Conservation (phyloP, 2,888 invertebrate species). For the Endomychus coccineus region DNA sequence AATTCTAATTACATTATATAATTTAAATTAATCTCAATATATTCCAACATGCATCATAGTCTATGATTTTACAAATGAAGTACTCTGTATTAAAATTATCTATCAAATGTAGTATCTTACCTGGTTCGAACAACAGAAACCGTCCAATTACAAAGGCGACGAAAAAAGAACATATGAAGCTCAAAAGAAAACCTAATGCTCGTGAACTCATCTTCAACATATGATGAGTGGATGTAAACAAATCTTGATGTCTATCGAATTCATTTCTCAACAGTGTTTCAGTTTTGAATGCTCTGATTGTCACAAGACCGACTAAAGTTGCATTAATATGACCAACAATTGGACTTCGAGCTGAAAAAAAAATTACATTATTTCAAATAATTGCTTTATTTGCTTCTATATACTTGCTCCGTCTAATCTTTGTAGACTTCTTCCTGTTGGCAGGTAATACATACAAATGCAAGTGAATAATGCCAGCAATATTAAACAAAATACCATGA, state of each 20-base stretch:
- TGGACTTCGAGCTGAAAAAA: constrained; percentile 36
- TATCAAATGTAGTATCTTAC: no score
- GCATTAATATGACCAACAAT: constrained; percentile 38
- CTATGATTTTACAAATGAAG: no score
- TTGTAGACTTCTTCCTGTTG: constrained; percentile 66
- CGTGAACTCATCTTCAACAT: constrained; percentile 32
- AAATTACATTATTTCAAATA: background rate
- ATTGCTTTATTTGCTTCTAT: constrained; percentile 23
- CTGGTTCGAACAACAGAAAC: constrained; percentile 20
- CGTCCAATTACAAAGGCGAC: constrained; percentile 21
- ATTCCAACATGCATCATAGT: no score
- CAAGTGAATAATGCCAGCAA: constrained; percentile 56
- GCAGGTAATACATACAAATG: constrained; percentile 58
- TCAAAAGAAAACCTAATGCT: constrained; percentile 35
- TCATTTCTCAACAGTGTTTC: constrained; percentile 32
- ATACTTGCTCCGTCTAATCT: constrained; percentile 60
- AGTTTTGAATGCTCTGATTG: constrained; percentile 35
- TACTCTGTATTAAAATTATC: no score
- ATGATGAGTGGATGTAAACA: constrained; percentile 34
- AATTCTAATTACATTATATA: no score
- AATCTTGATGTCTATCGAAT: constrained; percentile 37
- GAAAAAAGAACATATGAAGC: constrained; percentile 26
- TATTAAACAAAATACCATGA: constrained; percentile 56
- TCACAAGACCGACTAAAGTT: constrained; percentile 36
- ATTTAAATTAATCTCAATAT: no score